Evolutionary conservation across 2,888 invertebrate genomes (phyloP).

Genomic region (Stratiomys singularior): DNA sequence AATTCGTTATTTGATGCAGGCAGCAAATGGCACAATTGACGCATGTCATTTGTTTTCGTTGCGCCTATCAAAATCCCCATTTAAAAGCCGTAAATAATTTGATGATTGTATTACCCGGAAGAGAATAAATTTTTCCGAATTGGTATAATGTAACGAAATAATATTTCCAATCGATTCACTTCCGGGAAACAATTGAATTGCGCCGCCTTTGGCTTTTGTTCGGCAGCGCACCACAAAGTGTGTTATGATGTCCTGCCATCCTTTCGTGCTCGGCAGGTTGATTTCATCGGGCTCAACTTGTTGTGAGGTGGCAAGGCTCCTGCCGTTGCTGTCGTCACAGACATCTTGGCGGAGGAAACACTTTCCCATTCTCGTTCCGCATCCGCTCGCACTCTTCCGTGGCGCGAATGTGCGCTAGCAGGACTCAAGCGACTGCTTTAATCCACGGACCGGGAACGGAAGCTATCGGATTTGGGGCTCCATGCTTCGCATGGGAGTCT

Average conservation of each 20-base stretch:
- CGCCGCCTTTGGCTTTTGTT: neutral
- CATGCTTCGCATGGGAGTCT: neutral
- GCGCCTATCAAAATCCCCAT: too few species aligned
- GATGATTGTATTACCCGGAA: too few species aligned
- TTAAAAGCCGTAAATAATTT: too few species aligned
- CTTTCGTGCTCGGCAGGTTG: neutral
- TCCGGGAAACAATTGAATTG: neutral
- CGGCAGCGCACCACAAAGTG: neutral
- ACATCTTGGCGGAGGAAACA: neutral
- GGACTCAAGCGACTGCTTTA: neutral
- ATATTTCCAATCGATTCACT: too few species aligned
- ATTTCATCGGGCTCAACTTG: neutral
- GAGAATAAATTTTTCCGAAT: too few species aligned
- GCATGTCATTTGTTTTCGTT: too few species aligned
- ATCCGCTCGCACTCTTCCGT: neutral
- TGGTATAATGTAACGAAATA: too few species aligned
- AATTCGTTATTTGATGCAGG: too few species aligned
- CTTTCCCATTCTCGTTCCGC: neutral
- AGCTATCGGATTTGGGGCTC: constrained; percentile 7
- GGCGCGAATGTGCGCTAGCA: too few species aligned
- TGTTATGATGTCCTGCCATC: constrained; percentile 1
- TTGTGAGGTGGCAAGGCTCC: neutral
- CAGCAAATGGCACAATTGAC: too few species aligned
- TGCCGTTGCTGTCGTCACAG: neutral
- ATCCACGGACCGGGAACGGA: constrained; percentile 11